phyloP scores from a whole-genome alignment of 2,797 vertebrate genomes.

The Pempheris klunzingeri region DNA sequence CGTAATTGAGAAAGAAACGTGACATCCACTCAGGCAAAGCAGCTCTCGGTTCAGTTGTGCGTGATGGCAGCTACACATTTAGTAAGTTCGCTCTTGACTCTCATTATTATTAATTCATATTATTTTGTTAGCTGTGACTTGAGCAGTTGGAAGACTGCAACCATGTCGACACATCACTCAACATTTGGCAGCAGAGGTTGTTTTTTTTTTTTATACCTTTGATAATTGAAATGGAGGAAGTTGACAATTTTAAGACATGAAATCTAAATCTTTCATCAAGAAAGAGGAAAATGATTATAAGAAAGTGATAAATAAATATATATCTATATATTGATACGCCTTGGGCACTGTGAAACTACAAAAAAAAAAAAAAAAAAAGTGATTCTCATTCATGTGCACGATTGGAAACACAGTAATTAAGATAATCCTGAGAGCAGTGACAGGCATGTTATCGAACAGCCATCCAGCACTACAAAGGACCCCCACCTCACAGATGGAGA shows the following conservation, averaged over 20 bases:
- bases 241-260: not conserved
- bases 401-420: constrained; percentile 53
- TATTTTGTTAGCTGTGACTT: not conserved
- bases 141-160: not conserved
- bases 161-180: not conserved
- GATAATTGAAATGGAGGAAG: not conserved
- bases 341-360: not conserved
- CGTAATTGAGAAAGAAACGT: constrained; percentile 13
- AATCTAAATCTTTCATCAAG: not conserved
- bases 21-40: not conserved
- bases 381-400: constrained; percentile 15
- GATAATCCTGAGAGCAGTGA: constrained; percentile 54
- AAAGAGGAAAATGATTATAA: not conserved
- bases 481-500: constrained; percentile 51
- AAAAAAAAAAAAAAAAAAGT: not conserved
- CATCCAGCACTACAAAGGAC: constrained; percentile 61
- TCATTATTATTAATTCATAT: no score
- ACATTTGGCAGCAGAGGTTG: no score
- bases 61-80: not conserved
- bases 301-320: not conserved
- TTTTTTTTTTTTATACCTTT: not conserved
- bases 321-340: not conserved
- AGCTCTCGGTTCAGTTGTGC: not conserved
- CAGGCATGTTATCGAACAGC: constrained; percentile 62
- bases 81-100: no score